Conservation (phyloP, 2,888 invertebrate species). For the Drosophila affinis region DNA sequence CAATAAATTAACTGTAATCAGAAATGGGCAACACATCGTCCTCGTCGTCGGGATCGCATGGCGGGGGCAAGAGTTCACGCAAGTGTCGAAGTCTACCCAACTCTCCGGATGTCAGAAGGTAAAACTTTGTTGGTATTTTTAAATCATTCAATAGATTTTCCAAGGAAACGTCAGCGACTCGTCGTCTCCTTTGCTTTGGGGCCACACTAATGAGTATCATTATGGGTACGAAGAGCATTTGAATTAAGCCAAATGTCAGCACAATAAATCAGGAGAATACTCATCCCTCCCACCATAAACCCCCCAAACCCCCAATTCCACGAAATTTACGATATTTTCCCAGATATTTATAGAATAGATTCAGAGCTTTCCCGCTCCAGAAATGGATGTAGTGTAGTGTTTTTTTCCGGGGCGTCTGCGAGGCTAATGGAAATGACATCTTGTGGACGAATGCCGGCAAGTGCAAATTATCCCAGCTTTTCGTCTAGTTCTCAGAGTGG, state of each 20-base stretch:
- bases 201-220: conserved; percentile 65
- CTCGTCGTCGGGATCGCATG: conserved; percentile 65
- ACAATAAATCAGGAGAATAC: conserved; percentile 66
- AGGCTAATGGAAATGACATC: conserved; percentile 76
- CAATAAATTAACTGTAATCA: conserved; percentile 34
- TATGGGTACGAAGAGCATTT: conserved; percentile 52
- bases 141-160: conserved; percentile 13
- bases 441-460: conserved; percentile 57
- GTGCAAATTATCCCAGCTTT: conserved; percentile 62
- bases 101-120: conserved; percentile 91
- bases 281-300: neutral
- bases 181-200: conserved; percentile 18
- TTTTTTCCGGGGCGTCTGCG: conserved; percentile 50
- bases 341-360: conserved; percentile 49
- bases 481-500: neutral
- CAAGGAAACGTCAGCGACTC: conserved; percentile 31
- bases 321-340: conserved; percentile 61
- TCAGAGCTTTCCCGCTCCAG: neutral
- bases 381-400: conserved; percentile 21
- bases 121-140: conserved; percentile 75
- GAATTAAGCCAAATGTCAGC: conserved; percentile 66
- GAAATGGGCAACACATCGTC: conserved; percentile 83
- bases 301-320: conserved; percentile 34
- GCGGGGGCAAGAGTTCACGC: conserved; percentile 77
- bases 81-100: conserved; percentile 89